phyloP scores from a whole-genome alignment of 2,797 vertebrate species.

The Catamblyrhynchus diadema region DNA sequence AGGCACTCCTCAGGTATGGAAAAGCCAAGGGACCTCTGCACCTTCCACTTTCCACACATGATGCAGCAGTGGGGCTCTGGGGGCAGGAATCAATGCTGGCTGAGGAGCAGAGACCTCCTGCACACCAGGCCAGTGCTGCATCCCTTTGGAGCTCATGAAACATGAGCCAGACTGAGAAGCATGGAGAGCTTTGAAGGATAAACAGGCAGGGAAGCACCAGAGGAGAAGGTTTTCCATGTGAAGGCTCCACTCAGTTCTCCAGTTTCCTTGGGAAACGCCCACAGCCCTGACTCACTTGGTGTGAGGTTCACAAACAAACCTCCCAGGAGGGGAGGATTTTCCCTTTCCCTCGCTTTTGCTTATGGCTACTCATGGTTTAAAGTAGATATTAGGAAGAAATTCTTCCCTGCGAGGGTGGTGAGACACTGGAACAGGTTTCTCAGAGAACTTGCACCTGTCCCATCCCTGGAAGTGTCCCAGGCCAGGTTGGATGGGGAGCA shows the following conservation, averaged over 20 bases:
- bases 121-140: too few species aligned
- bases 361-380: background rate
- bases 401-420: background rate
- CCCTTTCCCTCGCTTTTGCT: background rate
- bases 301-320: background rate
- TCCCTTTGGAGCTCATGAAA: accelerated
- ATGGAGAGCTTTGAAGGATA: background rate
- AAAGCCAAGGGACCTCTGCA: background rate
- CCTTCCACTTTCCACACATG: background rate
- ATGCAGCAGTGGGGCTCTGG: background rate
- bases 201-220: background rate
- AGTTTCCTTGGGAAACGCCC: background rate
- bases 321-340: background rate
- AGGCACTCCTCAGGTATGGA: background rate
- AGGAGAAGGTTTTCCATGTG: background rate
- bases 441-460: background rate
- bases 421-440: background rate
- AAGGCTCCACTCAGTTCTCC: background rate
- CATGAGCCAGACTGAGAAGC: background rate
- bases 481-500: background rate
- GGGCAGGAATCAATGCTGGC: background rate
- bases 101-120: background rate
- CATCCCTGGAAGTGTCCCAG: background rate
- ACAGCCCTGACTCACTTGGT: background rate
- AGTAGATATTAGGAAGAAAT: background rate